Evolutionary conservation across 2,888 invertebrate genomes (phyloP), one percentile per base, ranked within the genome.

Genomic region (Rhabditoides inermis): DNA sequence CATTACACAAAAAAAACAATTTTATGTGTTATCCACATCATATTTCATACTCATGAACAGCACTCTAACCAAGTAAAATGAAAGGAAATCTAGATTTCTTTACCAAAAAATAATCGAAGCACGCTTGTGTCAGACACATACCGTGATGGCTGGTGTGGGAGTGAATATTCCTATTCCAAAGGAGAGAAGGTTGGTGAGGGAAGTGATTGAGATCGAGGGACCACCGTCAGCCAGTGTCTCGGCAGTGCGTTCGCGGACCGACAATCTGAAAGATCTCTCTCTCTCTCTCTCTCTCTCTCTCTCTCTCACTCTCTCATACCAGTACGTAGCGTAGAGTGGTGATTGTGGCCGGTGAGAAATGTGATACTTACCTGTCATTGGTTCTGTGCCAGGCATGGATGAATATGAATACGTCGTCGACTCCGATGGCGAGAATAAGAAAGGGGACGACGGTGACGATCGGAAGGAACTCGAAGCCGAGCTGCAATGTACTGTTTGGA

Each of bases 381-480:
- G 70, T 72, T 23, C 64, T 50, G 32, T 65, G 64, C 75, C 76
- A 75, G 12, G 71, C 64, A 46, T 76, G 73, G 44, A 75, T 63
- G 58, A 72, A 72, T 45, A 75, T 75, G 63, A 69, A 75, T 2
- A 72, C 75, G 44, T 76, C 75, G 56, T 75, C 75, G 28, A 75
- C 73, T 7, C 75, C 75, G 32, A 75, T 72, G 30, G 76, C 72
- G 15, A 75, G 55, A 32, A 75, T 63, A 40, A 75, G 60, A 53
- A 75, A 75, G 5, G 75, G 75, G 25, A 75, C 72, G 6, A 75
- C 75, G 6, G 70, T 70, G 30, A 74, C 69, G 42, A 76, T 75
- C 5, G 75, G 75, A 26, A 73, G 51, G 51, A 70, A 74, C 42
- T 75, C 72, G 52, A 70, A 74, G 18, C 68, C 70, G 26, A 73